Evolutionary conservation across 2,113 vertebrate genomes (phyloP).

Genomic region (Eidolon helvum): DNA sequence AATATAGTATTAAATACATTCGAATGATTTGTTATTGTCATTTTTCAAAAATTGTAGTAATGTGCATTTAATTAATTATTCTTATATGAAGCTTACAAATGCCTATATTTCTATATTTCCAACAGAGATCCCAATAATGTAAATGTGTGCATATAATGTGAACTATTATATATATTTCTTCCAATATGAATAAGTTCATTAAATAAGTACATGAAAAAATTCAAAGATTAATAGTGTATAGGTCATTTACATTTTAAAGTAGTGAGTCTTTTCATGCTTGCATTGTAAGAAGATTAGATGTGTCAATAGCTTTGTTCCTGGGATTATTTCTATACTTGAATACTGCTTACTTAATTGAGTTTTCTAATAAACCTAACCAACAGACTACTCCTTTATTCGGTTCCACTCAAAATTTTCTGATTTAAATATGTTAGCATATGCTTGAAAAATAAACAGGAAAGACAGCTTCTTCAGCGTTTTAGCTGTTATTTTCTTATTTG

Average conservation of each 20-base stretch:
- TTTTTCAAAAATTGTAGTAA: not conserved
- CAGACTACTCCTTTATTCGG: not conserved
- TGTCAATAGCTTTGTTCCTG: not conserved
- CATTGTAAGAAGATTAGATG: not conserved
- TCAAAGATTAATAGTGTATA: not conserved
- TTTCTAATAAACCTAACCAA: not conserved
- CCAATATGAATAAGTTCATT: not conserved
- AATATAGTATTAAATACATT: not conserved
- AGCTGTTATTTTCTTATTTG: not conserved
- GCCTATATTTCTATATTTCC: not conserved
- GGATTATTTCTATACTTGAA: not conserved
- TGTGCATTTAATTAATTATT: not conserved
- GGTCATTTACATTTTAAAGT: not conserved
- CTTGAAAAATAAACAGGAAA: slow-evolving; percentile 15
- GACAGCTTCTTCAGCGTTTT: not conserved
- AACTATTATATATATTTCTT: not conserved
- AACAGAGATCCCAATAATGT: not conserved
- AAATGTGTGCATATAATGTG: not conserved
- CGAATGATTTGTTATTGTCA: not conserved
- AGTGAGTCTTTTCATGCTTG: not conserved
- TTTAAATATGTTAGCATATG: not conserved
- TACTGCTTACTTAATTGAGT: not conserved
- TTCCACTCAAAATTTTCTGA: not conserved
- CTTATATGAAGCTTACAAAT: slow-evolving; percentile 11
- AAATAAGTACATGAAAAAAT: not conserved